Conservation (phyloP, 2,113 vertebrate genomes). For the Parus major region DNA sequence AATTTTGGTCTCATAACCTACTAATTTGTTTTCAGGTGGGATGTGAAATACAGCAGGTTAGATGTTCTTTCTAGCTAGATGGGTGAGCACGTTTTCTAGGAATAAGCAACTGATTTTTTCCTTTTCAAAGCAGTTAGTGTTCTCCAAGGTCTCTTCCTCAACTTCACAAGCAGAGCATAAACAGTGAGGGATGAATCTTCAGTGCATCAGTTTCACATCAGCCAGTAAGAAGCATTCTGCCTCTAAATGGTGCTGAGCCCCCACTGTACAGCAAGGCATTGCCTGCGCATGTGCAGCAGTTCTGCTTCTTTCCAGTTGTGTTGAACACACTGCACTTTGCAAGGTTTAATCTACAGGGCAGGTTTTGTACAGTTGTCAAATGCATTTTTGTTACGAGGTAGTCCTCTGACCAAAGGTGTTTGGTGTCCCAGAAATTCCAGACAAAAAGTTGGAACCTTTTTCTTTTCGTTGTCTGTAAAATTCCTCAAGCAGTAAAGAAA, state of each 20-base stretch:
- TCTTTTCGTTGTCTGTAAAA: background rate
- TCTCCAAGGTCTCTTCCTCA: background rate
- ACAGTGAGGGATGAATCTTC: background rate
- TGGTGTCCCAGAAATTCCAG: background rate
- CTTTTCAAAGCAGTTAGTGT: background rate
- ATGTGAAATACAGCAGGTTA: background rate
- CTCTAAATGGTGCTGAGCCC: background rate
- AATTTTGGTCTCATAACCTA: background rate
- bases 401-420: background rate
- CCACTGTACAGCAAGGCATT: background rate
- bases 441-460: background rate
- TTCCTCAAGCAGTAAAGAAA: background rate
- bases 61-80: background rate
- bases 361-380: background rate
- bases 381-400: background rate
- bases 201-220: background rate
- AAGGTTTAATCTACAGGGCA: background rate
- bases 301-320: background rate
- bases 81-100: background rate
- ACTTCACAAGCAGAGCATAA: background rate
- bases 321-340: background rate
- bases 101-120: background rate
- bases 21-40: background rate
- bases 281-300: rapidly evolving
- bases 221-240: rapidly evolving